Conservation (phyloP, 2,113 vertebrate species). For the Maccullochella peelii region DNA sequence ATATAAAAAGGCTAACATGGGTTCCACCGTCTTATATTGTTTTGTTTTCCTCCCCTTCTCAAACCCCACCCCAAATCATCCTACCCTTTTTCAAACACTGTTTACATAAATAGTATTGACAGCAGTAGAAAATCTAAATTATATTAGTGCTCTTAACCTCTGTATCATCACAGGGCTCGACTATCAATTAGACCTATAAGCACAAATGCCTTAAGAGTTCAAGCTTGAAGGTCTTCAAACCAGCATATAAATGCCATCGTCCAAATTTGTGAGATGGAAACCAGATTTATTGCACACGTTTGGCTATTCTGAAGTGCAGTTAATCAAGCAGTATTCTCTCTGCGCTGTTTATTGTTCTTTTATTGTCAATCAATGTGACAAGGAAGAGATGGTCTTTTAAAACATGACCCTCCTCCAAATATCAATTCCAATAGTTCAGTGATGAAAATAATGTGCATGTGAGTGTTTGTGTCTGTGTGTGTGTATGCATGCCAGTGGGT, state of each 20-base stretch:
- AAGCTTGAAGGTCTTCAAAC: constrained; percentile 50
- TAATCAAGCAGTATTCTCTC: constrained; percentile 54
- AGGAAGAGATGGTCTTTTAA: constrained; percentile 60
- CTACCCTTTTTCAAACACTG: background rate
- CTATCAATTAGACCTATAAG: constrained; percentile 3
- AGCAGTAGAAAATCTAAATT: background rate
- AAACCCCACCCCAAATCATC: background rate
- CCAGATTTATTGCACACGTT: constrained; percentile 65
- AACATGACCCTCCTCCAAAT: constrained; percentile 62
- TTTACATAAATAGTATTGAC: background rate
- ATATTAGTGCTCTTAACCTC: background rate
- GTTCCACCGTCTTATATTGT: background rate
- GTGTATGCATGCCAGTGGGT: background rate
- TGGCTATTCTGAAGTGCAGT: constrained; percentile 58
- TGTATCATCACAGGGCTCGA: background rate
- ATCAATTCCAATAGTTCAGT: constrained; percentile 60
- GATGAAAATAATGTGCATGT: constrained; percentile 39
- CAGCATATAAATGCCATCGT: constrained; percentile 40
- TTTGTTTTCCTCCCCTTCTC: background rate
- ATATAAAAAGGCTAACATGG: background rate
- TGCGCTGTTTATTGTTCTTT: constrained; percentile 65
- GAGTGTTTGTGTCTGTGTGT: background rate
- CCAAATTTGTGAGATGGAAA: constrained; percentile 69
- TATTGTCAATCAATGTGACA: constrained; percentile 74
- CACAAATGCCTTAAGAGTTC: constrained; percentile 15